These are phyloP conservation scores for Acleris holmiana DNA, from an alignment of 2,888 invertebrate species.

Conservation along the genomic window DNA sequence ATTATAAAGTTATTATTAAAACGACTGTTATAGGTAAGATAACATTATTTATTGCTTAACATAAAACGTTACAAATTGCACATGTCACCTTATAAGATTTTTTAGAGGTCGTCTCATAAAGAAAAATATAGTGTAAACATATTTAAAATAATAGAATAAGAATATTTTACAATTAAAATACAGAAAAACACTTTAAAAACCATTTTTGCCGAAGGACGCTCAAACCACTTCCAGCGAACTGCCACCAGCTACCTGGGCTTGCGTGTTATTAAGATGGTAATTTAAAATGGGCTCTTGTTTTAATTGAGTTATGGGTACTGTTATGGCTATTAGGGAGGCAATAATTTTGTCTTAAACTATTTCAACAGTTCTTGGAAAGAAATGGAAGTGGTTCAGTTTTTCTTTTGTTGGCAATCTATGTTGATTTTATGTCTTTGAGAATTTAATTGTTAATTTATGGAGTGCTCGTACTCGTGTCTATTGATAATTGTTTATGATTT, in stretches of 20 bases:
- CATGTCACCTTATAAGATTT: no score
- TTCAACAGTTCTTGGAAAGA: constrained; percentile 17
- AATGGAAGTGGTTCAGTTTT: constrained; percentile 5
- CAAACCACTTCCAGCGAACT: constrained; percentile 50
- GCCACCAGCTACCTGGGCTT: constrained; percentile 67
- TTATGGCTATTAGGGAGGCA: constrained; percentile 61
- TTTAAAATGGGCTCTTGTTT: constrained; percentile 73
- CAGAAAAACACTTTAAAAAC: no score
- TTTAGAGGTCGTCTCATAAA: no score
- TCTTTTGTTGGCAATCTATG: constrained; percentile 2
- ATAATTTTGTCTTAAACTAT: constrained; percentile 45
- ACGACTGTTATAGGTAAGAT: no score
- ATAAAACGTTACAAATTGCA: no score
- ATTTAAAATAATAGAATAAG: no score
- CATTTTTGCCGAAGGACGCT: constrained; percentile 1
- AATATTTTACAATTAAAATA: no score
- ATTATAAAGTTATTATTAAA: no score
- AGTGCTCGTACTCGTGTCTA: no score
- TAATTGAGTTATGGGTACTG: constrained; percentile 77
- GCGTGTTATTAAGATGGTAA: constrained; percentile 72
- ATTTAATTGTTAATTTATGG: not conserved
- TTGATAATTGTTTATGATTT: not conserved
- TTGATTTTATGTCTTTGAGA: not conserved
- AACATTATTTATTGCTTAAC: no score
- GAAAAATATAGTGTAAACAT: no score